Base-by-base conservation (phyloP, 2,797 vertebrate species). In the Cichlasoma orientale region DNA sequence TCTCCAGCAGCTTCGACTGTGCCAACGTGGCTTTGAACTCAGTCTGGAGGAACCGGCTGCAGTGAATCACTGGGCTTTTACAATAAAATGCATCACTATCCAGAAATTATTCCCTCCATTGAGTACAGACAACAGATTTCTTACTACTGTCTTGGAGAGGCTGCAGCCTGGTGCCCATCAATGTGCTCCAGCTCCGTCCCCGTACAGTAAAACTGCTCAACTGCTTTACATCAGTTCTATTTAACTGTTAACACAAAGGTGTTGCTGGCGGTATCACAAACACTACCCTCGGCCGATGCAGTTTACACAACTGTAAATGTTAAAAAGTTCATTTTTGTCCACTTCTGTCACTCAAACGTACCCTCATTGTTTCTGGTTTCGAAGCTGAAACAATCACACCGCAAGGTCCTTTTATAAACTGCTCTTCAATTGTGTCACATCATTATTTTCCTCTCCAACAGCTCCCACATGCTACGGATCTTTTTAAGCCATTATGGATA, bases 61-160 rank as follows among this genome's bases (percentile, higher is more conserved):
- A 79, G 75, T 93, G 92, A 93, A 89, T 94, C 92, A 92, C 83
- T 10, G 85, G 90, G 77, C 78, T 92, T 91, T 88, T 83, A 89
- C 86, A 74, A 79, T 73, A 78, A 84, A 84, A 86, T 50, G 53
- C 81, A 85, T 86, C 85, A 85, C 82, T 41, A 29, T 77, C 78
- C 84, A 81, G 63, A 79, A 80, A 86, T 77, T 1, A 74, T 84
- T 89, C 80, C 77, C 74, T 83, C 58, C 79, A 47, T 31, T 38
- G 77, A 85, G 57, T 23, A 57, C 33, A 41, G 74, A 84, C 82
- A 83, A 75, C 86, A 90, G 70, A 86, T 84, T 86, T 89, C 76
- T 77, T 76, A 80, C 88, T 82, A 84, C 86, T 27, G 66, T 74
- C 76, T 72, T 16, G 58, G 70, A 80, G 66, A 78, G 9, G 73